Percentiles rank a stretch among this genome's conserved stretches.
These are phyloP conservation scores for Eristalis arbustorum DNA, from an alignment of 2,888 invertebrate genomes.

Conservation along the genomic window DNA sequence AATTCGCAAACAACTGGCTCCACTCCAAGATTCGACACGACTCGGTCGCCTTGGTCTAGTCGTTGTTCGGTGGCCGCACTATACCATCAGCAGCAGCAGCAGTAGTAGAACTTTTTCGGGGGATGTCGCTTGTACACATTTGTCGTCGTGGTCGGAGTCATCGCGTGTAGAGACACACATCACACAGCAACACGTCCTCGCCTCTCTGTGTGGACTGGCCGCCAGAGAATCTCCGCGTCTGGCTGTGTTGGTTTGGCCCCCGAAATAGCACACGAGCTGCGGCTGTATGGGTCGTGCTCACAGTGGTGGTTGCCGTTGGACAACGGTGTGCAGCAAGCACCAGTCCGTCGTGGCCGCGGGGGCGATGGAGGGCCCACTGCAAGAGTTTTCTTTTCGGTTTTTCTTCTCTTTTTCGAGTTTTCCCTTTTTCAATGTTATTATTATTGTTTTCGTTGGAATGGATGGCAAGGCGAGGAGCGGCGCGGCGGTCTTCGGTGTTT, in stretches of 20 bases:
- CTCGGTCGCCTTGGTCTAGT: constrained; percentile 70
- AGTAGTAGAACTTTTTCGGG: constrained; percentile 69
- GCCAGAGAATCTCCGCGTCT: not conserved
- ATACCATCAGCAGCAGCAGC: constrained; percentile 33
- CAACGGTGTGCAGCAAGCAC: constrained; percentile 15
- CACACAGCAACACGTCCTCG: constrained; percentile 33
- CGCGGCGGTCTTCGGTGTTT: no score
- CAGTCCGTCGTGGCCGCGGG: not conserved
- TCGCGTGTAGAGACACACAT: constrained; percentile 31
- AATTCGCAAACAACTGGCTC: constrained; percentile 78
- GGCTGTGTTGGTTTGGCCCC: constrained; percentile 48
- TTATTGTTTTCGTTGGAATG: constrained; percentile 59
- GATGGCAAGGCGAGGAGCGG: not conserved
- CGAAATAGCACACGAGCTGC: constrained; percentile 55
- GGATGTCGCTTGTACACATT: constrained; percentile 63
- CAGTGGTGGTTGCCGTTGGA: constrained; percentile 37
- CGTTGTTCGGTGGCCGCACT: constrained; percentile 65
- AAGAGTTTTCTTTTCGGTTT: constrained; percentile 42
- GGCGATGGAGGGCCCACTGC: constrained; percentile 46
- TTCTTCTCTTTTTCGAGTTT: constrained; percentile 29
- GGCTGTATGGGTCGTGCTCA: constrained; percentile 35
- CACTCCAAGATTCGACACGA: constrained; percentile 76
- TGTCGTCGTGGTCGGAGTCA: constrained; percentile 66
- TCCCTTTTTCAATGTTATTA: constrained; percentile 67
- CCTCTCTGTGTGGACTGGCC: constrained; percentile 28